These are phyloP conservation scores for Andrena flavipes DNA, from an alignment of 2,888 invertebrate species.

Conservation along the genomic window DNA sequence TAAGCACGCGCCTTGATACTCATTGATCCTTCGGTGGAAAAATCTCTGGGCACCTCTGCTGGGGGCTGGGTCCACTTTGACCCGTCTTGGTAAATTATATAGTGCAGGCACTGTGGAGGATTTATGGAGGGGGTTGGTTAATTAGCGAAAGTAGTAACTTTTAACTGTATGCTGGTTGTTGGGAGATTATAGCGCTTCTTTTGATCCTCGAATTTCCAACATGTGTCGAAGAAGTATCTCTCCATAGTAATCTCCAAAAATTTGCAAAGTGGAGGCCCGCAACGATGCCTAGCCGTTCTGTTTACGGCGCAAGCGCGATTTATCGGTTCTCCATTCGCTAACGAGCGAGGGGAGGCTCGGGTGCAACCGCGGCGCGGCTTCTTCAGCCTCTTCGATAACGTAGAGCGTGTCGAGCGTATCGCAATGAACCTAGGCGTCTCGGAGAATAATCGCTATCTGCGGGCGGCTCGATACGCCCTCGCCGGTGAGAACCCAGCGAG, in stretches of 20 bases:
- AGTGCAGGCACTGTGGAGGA: too few relatives aligned
- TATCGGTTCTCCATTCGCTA: slow-evolving; percentile 56
- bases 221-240: not conserved
- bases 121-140: too few relatives aligned
- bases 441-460: slow-evolving; percentile 66
- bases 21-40: too few relatives aligned
- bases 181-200: not conserved
- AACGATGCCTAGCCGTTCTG: not conserved
- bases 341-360: slow-evolving; percentile 43
- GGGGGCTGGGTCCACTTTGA: too few relatives aligned
- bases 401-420: slow-evolving; percentile 63
- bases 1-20: too few relatives aligned
- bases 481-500: slow-evolving; percentile 37
- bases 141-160: too few relatives aligned
- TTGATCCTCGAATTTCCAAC: not conserved
- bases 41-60: too few relatives aligned
- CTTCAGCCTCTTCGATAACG: slow-evolving; percentile 52
- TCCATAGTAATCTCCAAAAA: not conserved
- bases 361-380: slow-evolving; percentile 16
- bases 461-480: slow-evolving; percentile 49
- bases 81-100: too few relatives aligned
- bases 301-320: slow-evolving; percentile 30
- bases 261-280: not conserved
- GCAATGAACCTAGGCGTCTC: slow-evolving; percentile 58
- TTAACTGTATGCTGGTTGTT: too few relatives aligned